Conservation (phyloP, 1,140 invertebrate species). For the Panulirus ornatus region DNA sequence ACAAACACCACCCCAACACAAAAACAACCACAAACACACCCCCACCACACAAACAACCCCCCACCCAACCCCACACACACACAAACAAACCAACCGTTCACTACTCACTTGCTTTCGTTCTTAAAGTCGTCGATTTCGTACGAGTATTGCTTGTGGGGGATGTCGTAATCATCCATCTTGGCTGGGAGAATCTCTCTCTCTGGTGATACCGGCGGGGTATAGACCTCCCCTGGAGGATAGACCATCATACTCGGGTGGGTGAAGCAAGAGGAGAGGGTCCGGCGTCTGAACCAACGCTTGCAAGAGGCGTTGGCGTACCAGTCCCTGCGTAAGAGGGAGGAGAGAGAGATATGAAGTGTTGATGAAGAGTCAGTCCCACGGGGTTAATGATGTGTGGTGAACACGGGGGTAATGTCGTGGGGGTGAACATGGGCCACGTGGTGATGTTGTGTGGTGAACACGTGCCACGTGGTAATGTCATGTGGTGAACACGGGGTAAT, state of each 20-base stretch:
- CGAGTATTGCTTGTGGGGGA: constrained; percentile 82
- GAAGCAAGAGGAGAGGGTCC: constrained; percentile 88
- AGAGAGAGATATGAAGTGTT: no score
- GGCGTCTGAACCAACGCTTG: constrained; percentile 89
- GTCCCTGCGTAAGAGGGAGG: constrained; percentile 82
- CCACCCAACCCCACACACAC: neutral
- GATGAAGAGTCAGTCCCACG: no score
- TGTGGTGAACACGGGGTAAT: no score
- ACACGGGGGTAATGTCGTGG: no score
- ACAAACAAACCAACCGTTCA: neutral
- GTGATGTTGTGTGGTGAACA: no score
- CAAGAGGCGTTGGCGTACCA: constrained; percentile 94
- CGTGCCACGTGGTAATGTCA: no score
- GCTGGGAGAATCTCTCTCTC: constrained; percentile 77
- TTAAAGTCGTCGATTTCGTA: constrained; percentile 85
- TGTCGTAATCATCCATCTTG: constrained; percentile 75
- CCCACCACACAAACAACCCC: neutral
- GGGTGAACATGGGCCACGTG: no score
- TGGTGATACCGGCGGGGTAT: constrained; percentile 82
- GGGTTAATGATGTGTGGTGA: no score
- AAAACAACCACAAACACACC: neutral
- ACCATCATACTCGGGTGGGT: constrained; percentile 95
- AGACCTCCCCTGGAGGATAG: constrained; percentile 89
- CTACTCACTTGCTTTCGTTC: constrained; percentile 86
- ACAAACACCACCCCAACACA: neutral